Conservation (phyloP, 1,140 invertebrate species). For the Chionoecetes opilio region DNA sequence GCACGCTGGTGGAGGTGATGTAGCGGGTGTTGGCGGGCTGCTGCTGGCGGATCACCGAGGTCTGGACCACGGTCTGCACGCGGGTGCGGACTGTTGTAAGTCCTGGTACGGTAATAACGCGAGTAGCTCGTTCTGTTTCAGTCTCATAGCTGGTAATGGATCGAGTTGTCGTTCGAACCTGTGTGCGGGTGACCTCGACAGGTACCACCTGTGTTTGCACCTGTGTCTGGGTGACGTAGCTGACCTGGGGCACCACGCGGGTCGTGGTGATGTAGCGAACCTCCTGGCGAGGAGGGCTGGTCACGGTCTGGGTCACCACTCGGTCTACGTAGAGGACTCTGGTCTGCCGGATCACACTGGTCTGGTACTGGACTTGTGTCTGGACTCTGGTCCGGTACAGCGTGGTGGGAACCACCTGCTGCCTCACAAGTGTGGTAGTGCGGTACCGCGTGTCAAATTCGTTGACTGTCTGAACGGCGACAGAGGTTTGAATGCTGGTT, state of each 20-base stretch:
- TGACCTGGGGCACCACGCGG: constrained; percentile 70
- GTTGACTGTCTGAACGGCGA: constrained; percentile 51
- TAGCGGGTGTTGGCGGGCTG: constrained; percentile 65
- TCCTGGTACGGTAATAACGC: constrained; percentile 59
- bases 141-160: constrained; percentile 63
- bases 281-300: constrained; percentile 57
- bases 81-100: constrained; percentile 68
- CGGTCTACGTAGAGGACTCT: constrained; percentile 32
- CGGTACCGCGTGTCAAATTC: constrained; percentile 59
- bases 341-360: constrained; percentile 65
- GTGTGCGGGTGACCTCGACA: constrained; percentile 66
- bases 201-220: constrained; percentile 73
- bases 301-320: constrained; percentile 63
- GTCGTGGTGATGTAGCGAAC: constrained; percentile 58
- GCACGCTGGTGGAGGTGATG: constrained; percentile 57
- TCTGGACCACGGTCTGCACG: constrained; percentile 75
- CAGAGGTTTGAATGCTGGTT: constrained; percentile 64
- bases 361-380: constrained; percentile 70
- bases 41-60: constrained; percentile 65
- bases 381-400: constrained; percentile 65
- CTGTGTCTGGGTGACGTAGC: constrained; percentile 69
- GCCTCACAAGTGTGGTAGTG: constrained; percentile 69
- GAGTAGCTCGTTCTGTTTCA: constrained; percentile 36
- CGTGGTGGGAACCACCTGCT: constrained; percentile 67
- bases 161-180: constrained; percentile 49